These are phyloP conservation scores for Volucella inanis DNA, from an alignment of 2,888 invertebrate genomes.

Conservation along the genomic window DNA sequence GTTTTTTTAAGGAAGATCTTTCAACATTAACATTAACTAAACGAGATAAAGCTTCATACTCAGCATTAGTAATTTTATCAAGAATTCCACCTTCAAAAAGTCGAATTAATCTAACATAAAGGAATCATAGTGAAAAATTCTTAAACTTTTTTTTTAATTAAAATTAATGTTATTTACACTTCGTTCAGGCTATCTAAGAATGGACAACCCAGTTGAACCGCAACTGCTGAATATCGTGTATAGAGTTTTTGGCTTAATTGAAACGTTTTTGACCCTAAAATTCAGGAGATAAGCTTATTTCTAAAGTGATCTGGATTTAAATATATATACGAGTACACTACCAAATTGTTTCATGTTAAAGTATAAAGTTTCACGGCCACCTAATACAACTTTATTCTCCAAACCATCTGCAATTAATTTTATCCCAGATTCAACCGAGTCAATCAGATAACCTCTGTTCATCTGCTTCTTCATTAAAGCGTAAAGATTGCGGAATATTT, in stretches of 20 bases:
- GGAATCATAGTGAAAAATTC: conserved; percentile 10
- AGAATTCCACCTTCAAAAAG: conserved; percentile 90
- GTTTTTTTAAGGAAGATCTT: conserved; percentile 27
- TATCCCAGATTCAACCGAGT: conserved; percentile 89
- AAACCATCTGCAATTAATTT: conserved; percentile 86
- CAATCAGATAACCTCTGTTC: conserved; percentile 85
- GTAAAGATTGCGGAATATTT: conserved; percentile 88
- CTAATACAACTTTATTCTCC: conserved; percentile 86
- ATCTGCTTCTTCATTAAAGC: conserved; percentile 86
- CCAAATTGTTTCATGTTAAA: conserved; percentile 91
- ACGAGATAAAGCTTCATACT: conserved; percentile 89
- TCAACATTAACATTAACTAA: conserved; percentile 80
- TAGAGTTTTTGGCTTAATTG: conserved; percentile 90
- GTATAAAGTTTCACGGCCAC: conserved; percentile 89
- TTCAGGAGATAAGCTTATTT: background rate
- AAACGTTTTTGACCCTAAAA: conserved; percentile 82
- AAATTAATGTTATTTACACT: conserved; percentile 84
- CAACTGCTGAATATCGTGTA: conserved; percentile 90
- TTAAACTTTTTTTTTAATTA: background rate
- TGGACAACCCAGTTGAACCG: conserved; percentile 90
- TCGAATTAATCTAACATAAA: conserved; percentile 86
- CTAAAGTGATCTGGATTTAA: too few relatives aligned
- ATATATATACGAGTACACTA: conserved; percentile 76
- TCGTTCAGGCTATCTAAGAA: conserved; percentile 89
- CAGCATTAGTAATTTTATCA: conserved; percentile 90